Evolutionary conservation across 2,888 invertebrate genomes (phyloP).

Genomic region (Globia sparganii): DNA sequence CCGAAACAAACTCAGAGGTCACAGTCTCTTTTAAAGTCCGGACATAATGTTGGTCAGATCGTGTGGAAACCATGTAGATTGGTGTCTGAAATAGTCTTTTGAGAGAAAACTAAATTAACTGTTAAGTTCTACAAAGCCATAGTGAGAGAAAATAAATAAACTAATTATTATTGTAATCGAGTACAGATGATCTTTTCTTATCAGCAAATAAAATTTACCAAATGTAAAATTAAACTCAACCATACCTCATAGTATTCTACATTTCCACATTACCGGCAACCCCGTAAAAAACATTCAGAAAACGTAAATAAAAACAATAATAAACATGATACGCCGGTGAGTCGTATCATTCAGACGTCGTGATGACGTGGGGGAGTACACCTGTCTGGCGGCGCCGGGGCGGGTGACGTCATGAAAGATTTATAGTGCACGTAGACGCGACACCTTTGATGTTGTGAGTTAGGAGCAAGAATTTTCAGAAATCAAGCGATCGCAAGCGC

Average conservation of each 20-base stretch:
- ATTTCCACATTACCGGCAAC: background rate
- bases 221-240: background rate
- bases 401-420: slow-evolving; percentile 54
- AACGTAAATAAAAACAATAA: slow-evolving; percentile 56
- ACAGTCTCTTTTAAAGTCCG: no score
- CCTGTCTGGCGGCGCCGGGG: slow-evolving; percentile 62
- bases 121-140: no score
- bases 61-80: no score
- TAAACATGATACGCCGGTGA: slow-evolving; percentile 43
- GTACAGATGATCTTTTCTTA: background rate
- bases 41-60: no score
- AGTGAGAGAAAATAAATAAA: no score
- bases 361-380: slow-evolving; percentile 52
- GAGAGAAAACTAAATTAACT: no score
- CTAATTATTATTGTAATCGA: no score
- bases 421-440: slow-evolving; percentile 48
- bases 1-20: no score
- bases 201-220: background rate
- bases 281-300: slow-evolving; percentile 12
- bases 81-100: no score
- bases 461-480: background rate
- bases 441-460: slow-evolving; percentile 34
- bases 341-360: slow-evolving; percentile 47
- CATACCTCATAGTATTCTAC: background rate
- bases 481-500: background rate